Evolutionary conservation across 2,113 vertebrate species (phyloP).

Genomic region (Cebus imitator): DNA sequence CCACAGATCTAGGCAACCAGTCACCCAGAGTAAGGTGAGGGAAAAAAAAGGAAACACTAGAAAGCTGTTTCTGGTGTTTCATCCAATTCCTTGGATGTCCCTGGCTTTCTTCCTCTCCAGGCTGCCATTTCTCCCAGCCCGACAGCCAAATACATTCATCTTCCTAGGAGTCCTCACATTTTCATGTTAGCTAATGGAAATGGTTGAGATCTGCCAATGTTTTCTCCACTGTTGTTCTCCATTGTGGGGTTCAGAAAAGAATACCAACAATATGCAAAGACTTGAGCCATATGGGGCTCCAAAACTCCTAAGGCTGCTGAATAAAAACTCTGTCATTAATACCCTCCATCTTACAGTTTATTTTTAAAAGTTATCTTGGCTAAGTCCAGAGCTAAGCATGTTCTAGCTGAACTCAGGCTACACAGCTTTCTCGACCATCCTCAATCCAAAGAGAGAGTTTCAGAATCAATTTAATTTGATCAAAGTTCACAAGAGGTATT

Average conservation of each 20-base stretch:
- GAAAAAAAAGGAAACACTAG: not conserved
- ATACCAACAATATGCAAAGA: not conserved
- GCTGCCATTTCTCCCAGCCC: not conserved
- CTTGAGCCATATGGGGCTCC: not conserved
- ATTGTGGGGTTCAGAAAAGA: constrained; percentile 7
- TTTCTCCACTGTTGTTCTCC: not conserved
- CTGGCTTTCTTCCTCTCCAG: not conserved
- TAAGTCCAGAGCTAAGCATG: not conserved
- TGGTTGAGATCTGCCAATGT: not conserved
- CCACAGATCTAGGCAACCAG: not conserved
- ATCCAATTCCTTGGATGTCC: not conserved
- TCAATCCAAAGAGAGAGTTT: not conserved
- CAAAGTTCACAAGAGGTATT: not conserved
- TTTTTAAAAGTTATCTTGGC: too few species aligned
- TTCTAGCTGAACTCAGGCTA: not conserved
- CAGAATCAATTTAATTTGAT: constrained; percentile 9
- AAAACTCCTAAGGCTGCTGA: not conserved
- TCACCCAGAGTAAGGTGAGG: rapidly evolving
- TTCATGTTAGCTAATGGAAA: constrained; percentile 25
- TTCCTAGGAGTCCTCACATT: not conserved
- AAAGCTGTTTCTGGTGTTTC: not conserved
- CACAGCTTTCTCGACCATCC: not conserved
- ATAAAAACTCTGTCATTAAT: not conserved
- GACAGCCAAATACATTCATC: constrained; percentile 8
- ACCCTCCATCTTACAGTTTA: too few species aligned